These are phyloP conservation scores for Melinopterus prodromus DNA, from an alignment of 2,888 invertebrate species.

Conservation along the genomic window DNA sequence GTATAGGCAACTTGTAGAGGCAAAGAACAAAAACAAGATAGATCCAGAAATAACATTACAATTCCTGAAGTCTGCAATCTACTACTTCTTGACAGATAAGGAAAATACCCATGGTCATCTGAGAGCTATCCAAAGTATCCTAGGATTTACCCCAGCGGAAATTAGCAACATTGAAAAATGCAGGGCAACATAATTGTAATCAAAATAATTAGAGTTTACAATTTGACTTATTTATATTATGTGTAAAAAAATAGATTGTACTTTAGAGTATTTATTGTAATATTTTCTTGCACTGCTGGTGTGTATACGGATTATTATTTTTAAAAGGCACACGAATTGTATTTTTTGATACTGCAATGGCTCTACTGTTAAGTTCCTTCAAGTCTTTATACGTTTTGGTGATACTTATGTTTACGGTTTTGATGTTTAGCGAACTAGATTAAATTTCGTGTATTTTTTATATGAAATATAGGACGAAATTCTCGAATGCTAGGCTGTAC, in stretches of 20 bases:
- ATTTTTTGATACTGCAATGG: constrained; percentile 5
- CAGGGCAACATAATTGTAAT: constrained; percentile 58
- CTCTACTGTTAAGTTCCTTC: background rate
- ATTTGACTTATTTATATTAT: constrained; percentile 4
- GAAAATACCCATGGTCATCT: constrained; percentile 90
- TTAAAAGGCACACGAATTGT: background rate
- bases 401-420: background rate
- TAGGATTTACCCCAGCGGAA: constrained; percentile 85
- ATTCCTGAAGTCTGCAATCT: constrained; percentile 92
- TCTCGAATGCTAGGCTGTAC: constrained; percentile 11
- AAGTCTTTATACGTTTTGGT: background rate
- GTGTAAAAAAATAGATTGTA: background rate
- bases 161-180: constrained; percentile 82
- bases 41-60: constrained; percentile 93
- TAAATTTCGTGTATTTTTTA: constrained; percentile 12
- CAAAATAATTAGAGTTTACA: constrained; percentile 5
- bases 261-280: constrained; percentile 7
- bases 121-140: constrained; percentile 89
- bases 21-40: constrained; percentile 75
- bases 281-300: constrained; percentile 12
- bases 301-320: constrained; percentile 15
- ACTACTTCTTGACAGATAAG: constrained; percentile 89
- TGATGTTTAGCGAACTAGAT: background rate
- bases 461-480: constrained; percentile 15
- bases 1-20: constrained; percentile 84